Evolutionary conservation across 2,888 invertebrate genomes (phyloP).

Genomic region (Temnothorax ravouxi): DNA sequence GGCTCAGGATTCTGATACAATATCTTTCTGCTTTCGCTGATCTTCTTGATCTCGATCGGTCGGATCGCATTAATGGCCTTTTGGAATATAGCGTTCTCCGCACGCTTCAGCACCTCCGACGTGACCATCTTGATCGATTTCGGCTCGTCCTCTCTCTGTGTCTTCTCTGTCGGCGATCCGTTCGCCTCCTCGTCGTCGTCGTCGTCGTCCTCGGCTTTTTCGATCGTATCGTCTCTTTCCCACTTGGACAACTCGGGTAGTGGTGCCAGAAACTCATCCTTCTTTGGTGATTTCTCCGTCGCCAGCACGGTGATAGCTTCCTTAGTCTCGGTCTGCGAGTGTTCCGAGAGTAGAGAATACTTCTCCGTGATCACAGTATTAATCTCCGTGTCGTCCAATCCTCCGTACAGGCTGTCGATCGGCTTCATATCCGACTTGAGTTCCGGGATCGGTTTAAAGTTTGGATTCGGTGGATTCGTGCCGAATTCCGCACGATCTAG

Average conservation of each 20-base stretch:
- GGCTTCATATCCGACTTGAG: constrained; percentile 79
- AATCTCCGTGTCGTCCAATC: constrained; percentile 83
- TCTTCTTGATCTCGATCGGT: constrained; percentile 92
- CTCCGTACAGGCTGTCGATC: constrained; percentile 84
- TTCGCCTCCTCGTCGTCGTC: constrained; percentile 87
- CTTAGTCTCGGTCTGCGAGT: constrained; percentile 70
- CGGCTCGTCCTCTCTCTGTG: constrained; percentile 76
- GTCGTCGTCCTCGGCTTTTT: constrained; percentile 86
- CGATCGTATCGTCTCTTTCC: constrained; percentile 90
- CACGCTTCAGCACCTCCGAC: constrained; percentile 95
- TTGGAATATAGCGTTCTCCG: constrained; percentile 96
- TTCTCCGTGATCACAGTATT: constrained; percentile 80
- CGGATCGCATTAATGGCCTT: constrained; percentile 94
- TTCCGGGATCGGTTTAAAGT: constrained; percentile 84
- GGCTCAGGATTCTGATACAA: constrained; percentile 87
- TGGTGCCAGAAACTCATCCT: constrained; percentile 90
- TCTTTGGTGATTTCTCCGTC: constrained; percentile 80
- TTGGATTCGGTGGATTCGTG: constrained; percentile 84
- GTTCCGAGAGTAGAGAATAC: constrained; percentile 77
- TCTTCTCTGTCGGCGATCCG: constrained; percentile 86
- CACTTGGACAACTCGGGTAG: constrained; percentile 95
- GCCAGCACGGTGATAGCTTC: constrained; percentile 61
- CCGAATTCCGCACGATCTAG: constrained; percentile 78
- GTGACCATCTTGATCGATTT: constrained; percentile 90
- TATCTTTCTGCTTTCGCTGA: constrained; percentile 90